Conservation (phyloP, 1,140 invertebrate species). For the Pissodes strobi region DNA sequence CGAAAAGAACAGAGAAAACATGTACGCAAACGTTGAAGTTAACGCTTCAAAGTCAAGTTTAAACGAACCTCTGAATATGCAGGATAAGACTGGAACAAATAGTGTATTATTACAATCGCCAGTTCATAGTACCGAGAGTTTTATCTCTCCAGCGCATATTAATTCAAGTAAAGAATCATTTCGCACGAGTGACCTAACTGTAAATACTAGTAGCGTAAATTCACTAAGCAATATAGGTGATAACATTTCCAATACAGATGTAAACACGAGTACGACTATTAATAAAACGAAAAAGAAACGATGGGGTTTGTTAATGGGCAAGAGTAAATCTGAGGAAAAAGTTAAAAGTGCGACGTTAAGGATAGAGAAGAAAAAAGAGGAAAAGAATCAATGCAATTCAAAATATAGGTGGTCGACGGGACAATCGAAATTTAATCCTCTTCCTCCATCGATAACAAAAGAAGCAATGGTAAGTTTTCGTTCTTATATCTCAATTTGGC, state of each 20-base stretch:
- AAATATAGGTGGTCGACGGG: slow-evolving; percentile 70
- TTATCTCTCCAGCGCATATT: too few species aligned
- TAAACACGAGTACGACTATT: slow-evolving; percentile 34
- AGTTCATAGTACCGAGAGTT: too few species aligned
- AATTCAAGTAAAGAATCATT: slow-evolving; percentile 15
- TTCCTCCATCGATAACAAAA: slow-evolving; percentile 73
- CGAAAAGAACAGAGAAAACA: slow-evolving; percentile 41
- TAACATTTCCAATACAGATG: not conserved
- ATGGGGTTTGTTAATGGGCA: slow-evolving; percentile 66
- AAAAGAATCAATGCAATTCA: slow-evolving; percentile 57
- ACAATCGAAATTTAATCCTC: slow-evolving; percentile 66
- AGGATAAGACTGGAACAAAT: too few species aligned
- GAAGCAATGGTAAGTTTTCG: slow-evolving; percentile 69
- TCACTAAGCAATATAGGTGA: not conserved
- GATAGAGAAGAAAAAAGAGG: slow-evolving; percentile 59
- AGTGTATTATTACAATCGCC: too few species aligned
- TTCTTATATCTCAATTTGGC: too few species aligned
- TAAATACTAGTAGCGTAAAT: slow-evolving; percentile 18
- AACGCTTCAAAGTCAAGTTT: slow-evolving; percentile 43
- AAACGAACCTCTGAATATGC: slow-evolving; percentile 1
- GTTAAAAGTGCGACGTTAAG: slow-evolving; percentile 67
- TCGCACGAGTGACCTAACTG: not conserved
- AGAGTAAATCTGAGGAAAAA: slow-evolving; percentile 61
- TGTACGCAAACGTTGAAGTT: slow-evolving; percentile 24
- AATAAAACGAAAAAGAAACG: slow-evolving; percentile 66